phyloP scores from a whole-genome alignment of 1,140 invertebrate genomes.

The Gonatopus flavifemur region DNA sequence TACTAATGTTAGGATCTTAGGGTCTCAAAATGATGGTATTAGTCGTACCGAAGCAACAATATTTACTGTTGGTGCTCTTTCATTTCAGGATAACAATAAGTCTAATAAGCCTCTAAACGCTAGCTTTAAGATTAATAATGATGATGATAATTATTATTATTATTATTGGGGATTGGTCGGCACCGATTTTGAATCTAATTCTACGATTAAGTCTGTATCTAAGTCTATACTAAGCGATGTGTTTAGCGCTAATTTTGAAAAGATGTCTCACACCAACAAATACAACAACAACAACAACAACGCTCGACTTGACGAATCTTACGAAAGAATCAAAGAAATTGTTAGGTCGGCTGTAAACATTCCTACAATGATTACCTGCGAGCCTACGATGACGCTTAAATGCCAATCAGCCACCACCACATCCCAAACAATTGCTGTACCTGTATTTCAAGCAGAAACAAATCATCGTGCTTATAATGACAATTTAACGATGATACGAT shows the following conservation, averaged over 20 bases:
- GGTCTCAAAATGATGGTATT: slow-evolving; percentile 57
- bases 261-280: slow-evolving; percentile 23
- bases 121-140: slow-evolving; percentile 49
- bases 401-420: slow-evolving; percentile 56
- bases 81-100: slow-evolving; percentile 59
- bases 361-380: slow-evolving; percentile 57
- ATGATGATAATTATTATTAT: too few species aligned
- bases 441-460: slow-evolving; percentile 47
- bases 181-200: slow-evolving; percentile 47
- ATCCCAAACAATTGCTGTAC: slow-evolving; percentile 57
- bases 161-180: slow-evolving; percentile 18
- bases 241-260: slow-evolving; percentile 53
- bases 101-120: slow-evolving; percentile 56
- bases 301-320: slow-evolving; percentile 41
- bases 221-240: slow-evolving; percentile 52
- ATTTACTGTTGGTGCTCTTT: slow-evolving; percentile 61
- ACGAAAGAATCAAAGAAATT: slow-evolving; percentile 30
- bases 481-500: slow-evolving; percentile 20
- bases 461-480: slow-evolving; percentile 29
- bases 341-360: slow-evolving; percentile 53
- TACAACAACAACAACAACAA: too few species aligned
- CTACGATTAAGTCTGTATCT: slow-evolving; percentile 48
- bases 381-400: slow-evolving; percentile 60
- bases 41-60: slow-evolving; percentile 59
- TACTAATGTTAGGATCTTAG: slow-evolving; percentile 53